Percentiles rank a stretch among this genome's conserved stretches.
Evolutionary conservation across 2,113 vertebrate genomes (phyloP).

Genomic region (Sander lucioperca): DNA sequence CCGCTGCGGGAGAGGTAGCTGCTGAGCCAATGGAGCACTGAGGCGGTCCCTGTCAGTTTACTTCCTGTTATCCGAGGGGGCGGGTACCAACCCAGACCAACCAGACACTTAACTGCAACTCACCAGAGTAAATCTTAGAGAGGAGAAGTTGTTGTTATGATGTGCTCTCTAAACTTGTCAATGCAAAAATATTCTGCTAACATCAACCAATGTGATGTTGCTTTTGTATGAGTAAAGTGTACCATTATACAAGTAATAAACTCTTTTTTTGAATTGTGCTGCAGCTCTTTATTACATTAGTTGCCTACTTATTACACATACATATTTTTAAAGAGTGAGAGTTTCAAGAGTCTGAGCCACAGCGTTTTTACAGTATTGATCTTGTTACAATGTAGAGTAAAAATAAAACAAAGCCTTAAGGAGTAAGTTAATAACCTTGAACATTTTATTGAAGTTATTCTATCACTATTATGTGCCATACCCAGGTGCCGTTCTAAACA

Average conservation of each 20-base stretch:
- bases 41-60: constrained; percentile 33
- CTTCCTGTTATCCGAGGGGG: constrained; percentile 25
- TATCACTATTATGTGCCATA: constrained; percentile 9
- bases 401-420: not conserved
- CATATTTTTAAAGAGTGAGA: not conserved
- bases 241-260: constrained; percentile 76
- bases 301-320: not conserved
- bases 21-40: constrained; percentile 98
- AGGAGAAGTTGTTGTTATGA: constrained; percentile 27
- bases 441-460: constrained; percentile 1
- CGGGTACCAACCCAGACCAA: constrained; percentile 31
- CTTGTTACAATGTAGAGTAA: not conserved
- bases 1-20: constrained; percentile 82
- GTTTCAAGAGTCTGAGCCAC: not conserved
- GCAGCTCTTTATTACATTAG: constrained; percentile 18
- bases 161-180: constrained; percentile 60
- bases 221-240: constrained; percentile 79
- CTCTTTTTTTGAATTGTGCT: constrained; percentile 72
- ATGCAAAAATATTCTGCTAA: constrained; percentile 54
- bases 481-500: not conserved
- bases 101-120: constrained; percentile 33
- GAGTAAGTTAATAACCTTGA: not conserved
- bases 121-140: constrained; percentile 16
- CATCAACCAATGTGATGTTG: constrained; percentile 62
- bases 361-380: too few species aligned